Percentiles rank a stretch among this genome's conserved stretches.
These are phyloP conservation scores for Microcebus ravelobensis DNA, from an alignment of 2,113 vertebrate species.

Conservation along the genomic window DNA sequence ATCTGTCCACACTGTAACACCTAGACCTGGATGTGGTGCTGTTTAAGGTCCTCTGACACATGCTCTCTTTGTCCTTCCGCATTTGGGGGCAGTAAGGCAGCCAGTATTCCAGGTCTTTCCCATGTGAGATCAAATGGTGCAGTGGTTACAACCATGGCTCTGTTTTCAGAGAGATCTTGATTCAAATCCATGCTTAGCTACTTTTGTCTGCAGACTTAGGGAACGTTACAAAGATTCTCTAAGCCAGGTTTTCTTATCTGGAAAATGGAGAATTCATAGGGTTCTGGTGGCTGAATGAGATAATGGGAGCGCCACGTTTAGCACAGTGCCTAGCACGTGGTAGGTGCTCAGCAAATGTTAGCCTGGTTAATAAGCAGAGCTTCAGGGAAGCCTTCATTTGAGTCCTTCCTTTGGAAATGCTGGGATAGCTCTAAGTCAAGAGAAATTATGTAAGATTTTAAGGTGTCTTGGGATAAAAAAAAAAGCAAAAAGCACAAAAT, in stretches of 20 bases:
- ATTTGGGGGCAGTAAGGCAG: background rate
- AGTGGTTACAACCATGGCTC: background rate
- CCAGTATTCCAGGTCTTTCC: background rate
- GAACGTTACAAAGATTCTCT: background rate
- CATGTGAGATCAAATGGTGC: background rate
- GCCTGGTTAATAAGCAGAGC: background rate
- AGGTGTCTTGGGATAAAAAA: background rate
- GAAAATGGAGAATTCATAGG: background rate
- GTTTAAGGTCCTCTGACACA: background rate
- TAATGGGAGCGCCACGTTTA: background rate
- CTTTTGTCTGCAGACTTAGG: background rate
- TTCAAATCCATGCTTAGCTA: background rate
- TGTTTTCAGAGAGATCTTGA: background rate
- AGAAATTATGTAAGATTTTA: background rate
- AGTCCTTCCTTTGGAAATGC: background rate
- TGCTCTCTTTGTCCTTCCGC: background rate
- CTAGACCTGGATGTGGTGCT: background rate
- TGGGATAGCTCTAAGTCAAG: background rate
- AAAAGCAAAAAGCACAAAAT: slow-evolving; percentile 41
- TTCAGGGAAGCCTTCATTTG: background rate
- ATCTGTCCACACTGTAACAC: background rate
- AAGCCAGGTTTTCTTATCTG: background rate
- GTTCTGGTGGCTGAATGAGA: background rate
- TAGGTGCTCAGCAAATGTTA: background rate
- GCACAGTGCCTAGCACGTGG: background rate